Percentiles rank a stretch among this genome's conserved stretches.
These are phyloP conservation scores for Embiotoca jacksoni DNA, from an alignment of 2,113 vertebrate genomes.

Conservation along the genomic window DNA sequence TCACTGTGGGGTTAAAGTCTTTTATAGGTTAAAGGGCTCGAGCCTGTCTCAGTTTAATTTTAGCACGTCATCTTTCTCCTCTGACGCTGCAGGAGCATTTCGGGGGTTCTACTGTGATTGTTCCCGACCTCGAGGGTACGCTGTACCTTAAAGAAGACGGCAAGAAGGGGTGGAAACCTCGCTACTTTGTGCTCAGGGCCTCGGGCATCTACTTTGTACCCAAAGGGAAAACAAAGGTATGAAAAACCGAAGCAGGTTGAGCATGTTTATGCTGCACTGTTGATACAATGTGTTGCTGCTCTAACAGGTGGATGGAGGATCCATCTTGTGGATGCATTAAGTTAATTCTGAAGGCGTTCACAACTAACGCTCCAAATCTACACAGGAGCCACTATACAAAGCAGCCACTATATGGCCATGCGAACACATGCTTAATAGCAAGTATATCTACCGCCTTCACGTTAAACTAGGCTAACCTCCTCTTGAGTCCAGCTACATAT, in stretches of 20 bases:
- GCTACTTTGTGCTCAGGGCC: conserved; percentile 91
- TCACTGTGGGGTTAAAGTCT: background rate
- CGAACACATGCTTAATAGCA: too few relatives aligned
- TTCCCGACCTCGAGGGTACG: conserved; percentile 89
- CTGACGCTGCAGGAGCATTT: conserved; percentile 89
- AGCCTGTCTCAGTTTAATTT: background rate
- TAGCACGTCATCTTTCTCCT: conserved; percentile 33
- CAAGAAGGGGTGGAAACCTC: conserved; percentile 92
- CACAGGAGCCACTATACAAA: too few relatives aligned
- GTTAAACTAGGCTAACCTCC: too few relatives aligned
- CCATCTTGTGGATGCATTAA: too few relatives aligned
- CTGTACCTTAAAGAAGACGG: conserved; percentile 93
- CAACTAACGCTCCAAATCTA: too few relatives aligned
- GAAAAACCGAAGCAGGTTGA: conserved; percentile 36
- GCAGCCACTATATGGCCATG: too few relatives aligned
- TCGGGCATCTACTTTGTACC: conserved; percentile 95
- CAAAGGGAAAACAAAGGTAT: conserved; percentile 94
- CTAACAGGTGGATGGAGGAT: background rate
- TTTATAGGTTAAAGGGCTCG: background rate
- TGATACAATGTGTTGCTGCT: background rate
- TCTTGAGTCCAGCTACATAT: too few relatives aligned
- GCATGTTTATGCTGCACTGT: background rate
- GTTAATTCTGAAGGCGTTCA: too few relatives aligned
- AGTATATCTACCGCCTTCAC: too few relatives aligned
- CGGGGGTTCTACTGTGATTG: conserved; percentile 87